These are phyloP conservation scores for Octomys mimax DNA, from an alignment of 2,797 vertebrate genomes.

Conservation along the genomic window DNA sequence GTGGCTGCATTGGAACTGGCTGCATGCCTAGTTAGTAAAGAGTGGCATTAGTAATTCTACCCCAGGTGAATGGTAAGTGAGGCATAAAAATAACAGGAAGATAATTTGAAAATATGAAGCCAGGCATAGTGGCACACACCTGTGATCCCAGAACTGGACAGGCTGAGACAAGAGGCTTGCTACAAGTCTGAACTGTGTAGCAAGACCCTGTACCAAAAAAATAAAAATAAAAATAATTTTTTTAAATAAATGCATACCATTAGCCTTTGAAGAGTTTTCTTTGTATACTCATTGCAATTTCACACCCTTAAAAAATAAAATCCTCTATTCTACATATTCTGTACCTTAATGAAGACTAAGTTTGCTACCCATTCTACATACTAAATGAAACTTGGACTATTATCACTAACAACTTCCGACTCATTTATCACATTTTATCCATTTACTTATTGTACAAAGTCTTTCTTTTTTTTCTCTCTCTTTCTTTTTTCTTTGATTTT, in stretches of 20 bases:
- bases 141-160: no score
- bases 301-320: neutral
- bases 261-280: neutral
- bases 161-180: no score
- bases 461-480: no score
- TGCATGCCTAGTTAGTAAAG: neutral
- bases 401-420: neutral
- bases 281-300: neutral
- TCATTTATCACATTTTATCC: neutral
- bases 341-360: neutral
- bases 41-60: neutral
- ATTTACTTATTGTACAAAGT: neutral
- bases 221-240: no score
- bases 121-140: no score
- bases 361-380: no score
- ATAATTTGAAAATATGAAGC: neutral
- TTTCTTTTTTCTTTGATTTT: no score
- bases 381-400: neutral
- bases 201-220: no score
- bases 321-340: neutral
- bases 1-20: neutral
- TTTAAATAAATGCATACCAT: neutral
- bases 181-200: no score
- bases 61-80: neutral
- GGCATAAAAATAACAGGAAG: neutral